phyloP scores from a whole-genome alignment of 2,797 vertebrate genomes.

The Salmo trutta region DNA sequence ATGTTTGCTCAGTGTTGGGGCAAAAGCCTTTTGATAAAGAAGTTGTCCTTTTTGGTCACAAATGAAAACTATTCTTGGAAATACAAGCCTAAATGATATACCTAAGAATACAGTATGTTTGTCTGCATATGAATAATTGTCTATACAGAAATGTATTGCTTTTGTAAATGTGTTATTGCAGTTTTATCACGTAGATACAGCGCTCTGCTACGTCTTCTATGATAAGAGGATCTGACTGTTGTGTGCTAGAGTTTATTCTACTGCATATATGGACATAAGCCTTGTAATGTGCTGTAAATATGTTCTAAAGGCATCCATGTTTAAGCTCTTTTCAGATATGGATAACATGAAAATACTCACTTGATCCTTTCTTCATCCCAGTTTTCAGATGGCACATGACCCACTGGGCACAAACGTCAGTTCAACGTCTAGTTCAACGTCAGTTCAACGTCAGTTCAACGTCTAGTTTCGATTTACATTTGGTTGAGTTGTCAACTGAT shows the following conservation, averaged over 20 bases:
- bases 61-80: not conserved
- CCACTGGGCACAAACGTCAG: too few species aligned
- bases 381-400: not conserved
- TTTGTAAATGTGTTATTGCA: slow-evolving; percentile 14
- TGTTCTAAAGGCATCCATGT: slow-evolving; percentile 52
- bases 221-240: slow-evolving; percentile 60
- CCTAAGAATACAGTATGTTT: slow-evolving; percentile 13
- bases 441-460: too few species aligned
- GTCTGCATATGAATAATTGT: not conserved
- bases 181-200: slow-evolving; percentile 35
- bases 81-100: slow-evolving; percentile 11
- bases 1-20: slow-evolving; percentile 5
- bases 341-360: not conserved
- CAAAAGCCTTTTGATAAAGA: not conserved
- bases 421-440: too few species aligned
- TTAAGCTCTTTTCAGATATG: slow-evolving; percentile 21
- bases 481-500: too few species aligned
- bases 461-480: too few species aligned
- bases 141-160: slow-evolving; percentile 13
- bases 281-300: slow-evolving; percentile 48
- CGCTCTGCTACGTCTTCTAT: slow-evolving; percentile 18
- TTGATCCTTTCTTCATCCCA: not conserved
- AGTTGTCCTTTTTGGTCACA: slow-evolving; percentile 5
- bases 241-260: slow-evolving; percentile 40
- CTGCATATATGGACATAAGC: slow-evolving; percentile 13